These are phyloP conservation scores for Chrysolina americana DNA, from an alignment of 2,888 invertebrate genomes.

Conservation along the genomic window DNA sequence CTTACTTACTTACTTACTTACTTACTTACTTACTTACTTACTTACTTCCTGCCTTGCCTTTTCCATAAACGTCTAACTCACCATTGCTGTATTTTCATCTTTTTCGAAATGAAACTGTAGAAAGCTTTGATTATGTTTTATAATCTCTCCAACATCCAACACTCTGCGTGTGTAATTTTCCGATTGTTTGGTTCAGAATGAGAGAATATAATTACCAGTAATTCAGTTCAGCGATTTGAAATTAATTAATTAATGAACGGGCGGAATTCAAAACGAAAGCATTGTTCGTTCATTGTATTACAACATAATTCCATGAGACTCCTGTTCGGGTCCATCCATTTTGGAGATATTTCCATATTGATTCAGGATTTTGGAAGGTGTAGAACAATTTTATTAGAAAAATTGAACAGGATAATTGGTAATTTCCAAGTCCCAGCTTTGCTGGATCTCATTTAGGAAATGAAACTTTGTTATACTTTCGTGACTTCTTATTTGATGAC, in stretches of 20 bases:
- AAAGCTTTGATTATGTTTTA: not conserved
- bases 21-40: too few species aligned
- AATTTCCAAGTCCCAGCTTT: too few species aligned
- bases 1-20: too few species aligned
- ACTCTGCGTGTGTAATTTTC: not conserved
- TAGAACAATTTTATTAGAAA: too few species aligned
- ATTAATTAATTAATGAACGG: slow-evolving; percentile 12
- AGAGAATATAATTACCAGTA: slow-evolving; percentile 7
- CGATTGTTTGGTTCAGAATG: not conserved
- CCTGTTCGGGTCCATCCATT: not conserved
- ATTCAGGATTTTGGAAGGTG: too few species aligned
- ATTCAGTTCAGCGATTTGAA: slow-evolving; percentile 7
- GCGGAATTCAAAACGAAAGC: not conserved
- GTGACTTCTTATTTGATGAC: too few species aligned
- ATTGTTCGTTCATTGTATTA: not conserved
- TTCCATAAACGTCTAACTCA: too few species aligned
- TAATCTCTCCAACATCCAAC: not conserved
- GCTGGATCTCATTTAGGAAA: too few species aligned
- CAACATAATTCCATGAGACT: not conserved
- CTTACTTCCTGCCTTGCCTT: too few species aligned
- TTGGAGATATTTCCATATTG: not conserved
- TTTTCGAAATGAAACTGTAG: not conserved
- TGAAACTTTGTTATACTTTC: too few species aligned
- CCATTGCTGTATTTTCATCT: not conserved
- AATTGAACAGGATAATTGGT: too few species aligned